phyloP scores from a whole-genome alignment of 2,888 invertebrate species.

The Coremacera marginata region DNA sequence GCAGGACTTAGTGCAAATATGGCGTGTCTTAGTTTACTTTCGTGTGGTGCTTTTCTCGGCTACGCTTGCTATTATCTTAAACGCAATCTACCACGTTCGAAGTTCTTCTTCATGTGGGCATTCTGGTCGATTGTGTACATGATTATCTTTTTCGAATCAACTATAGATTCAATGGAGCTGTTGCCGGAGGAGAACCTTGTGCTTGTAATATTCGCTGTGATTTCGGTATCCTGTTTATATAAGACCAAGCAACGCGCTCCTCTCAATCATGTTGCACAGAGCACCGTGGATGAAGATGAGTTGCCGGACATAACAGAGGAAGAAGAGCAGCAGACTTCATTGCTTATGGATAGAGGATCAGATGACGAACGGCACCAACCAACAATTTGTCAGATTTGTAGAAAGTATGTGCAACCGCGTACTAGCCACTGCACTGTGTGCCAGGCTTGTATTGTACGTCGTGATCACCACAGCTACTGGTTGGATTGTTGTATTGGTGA shows the following conservation, averaged over 20 bases:
- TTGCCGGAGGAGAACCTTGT: slow-evolving; percentile 75
- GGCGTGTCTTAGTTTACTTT: slow-evolving; percentile 61
- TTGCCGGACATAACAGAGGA: slow-evolving; percentile 62
- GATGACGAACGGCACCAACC: slow-evolving; percentile 55
- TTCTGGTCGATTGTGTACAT: slow-evolving; percentile 77
- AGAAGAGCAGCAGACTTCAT: slow-evolving; percentile 56
- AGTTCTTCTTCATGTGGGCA: slow-evolving; percentile 83
- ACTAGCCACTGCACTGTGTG: slow-evolving; percentile 86
- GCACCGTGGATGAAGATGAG: slow-evolving; percentile 59
- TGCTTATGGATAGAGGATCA: slow-evolving; percentile 57
- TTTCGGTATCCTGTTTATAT: slow-evolving; percentile 58
- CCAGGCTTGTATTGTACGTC: slow-evolving; percentile 82
- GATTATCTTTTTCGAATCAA: slow-evolving; percentile 79
- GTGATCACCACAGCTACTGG: slow-evolving; percentile 87
- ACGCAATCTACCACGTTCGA: slow-evolving; percentile 71
- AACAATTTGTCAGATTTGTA: slow-evolving; percentile 73
- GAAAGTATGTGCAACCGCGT: slow-evolving; percentile 75
- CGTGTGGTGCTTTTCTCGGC: slow-evolving; percentile 56
- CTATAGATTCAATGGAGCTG: slow-evolving; percentile 81
- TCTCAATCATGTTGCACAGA: slow-evolving; percentile 63
- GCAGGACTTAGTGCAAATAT: slow-evolving; percentile 70
- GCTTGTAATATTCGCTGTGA: slow-evolving; percentile 67
- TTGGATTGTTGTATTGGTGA: slow-evolving; percentile 87
- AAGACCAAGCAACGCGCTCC: slow-evolving; percentile 58
- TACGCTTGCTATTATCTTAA: slow-evolving; percentile 60